Evolutionary conservation across 2,113 vertebrate species (phyloP), one percentile per base, ranked within the genome.

Genomic region (Paracanthobrama guichenoti): DNA sequence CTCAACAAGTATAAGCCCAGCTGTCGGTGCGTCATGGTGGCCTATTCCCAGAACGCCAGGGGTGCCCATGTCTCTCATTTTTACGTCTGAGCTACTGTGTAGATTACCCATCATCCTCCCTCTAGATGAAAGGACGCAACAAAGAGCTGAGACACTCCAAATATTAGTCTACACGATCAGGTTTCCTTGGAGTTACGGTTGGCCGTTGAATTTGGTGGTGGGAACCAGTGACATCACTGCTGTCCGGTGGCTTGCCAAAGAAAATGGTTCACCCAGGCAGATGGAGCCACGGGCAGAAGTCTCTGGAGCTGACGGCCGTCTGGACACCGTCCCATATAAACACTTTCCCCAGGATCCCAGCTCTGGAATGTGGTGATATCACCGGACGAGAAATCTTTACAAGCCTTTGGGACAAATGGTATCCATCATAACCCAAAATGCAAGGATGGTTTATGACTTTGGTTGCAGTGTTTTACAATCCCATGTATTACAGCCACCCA

Each of bases 251-350:
- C 87, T n/a, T 75, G 88, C 82, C 81, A 89, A 91, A 90, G 79
- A 85, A 92, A 93, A 92, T 71, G 62, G 72, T 46, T 2, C 67
- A 81, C 80, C 83, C 89, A n/a, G 69, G 64, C 44, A 85, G 82
- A 80, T 88, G 87, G 87, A 59, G 86, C 83, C 67, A 88, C 50
- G 88, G 86, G 86, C 83, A 86, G 81, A 86, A 78, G 80, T 87
- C 86, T 89, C 87, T 85, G 79, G 53, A 86, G 84, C 72, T 46
- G 87, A 91, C 89, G 90, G 84, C 28, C 14, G 81, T 89, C 89
- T 94, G 92, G 93, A 92, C 67, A 24, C 46, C 6, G 53, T 91
- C 92, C 92, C 50, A 44, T 57, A 74, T 91, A 90, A 92, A 90
- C 90, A 87, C 87, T 86, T 85, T 89, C 75, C 89, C 89, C 80